A percentile compares a stretch with the other conserved stretches of the same genome.
Evolutionary conservation across 2,113 vertebrate genomes (phyloP).

Genomic region (Myodes glareolus): DNA sequence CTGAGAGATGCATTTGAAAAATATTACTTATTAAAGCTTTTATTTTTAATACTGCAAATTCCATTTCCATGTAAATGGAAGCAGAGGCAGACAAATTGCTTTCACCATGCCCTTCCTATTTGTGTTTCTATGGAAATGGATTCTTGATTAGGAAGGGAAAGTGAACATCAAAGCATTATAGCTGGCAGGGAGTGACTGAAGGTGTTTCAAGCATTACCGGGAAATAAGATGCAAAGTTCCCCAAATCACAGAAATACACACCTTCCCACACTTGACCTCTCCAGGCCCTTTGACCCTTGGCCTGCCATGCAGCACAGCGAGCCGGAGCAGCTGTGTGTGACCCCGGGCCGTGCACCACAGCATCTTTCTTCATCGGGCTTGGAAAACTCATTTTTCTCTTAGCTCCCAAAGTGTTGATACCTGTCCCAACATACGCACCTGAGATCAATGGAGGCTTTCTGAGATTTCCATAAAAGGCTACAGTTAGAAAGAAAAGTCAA

Average conservation of each 20-base stretch:
- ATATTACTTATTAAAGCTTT: conserved; percentile 65
- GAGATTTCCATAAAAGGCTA: background rate
- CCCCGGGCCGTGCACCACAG: background rate
- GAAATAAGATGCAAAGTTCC: background rate
- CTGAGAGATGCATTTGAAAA: conserved; percentile 72
- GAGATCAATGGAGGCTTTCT: background rate
- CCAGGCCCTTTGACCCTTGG: background rate
- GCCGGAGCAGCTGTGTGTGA: background rate
- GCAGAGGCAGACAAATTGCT: conserved; percentile 67
- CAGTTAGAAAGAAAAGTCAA: background rate
- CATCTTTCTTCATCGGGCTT: background rate
- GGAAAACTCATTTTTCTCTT: background rate
- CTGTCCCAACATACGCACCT: background rate
- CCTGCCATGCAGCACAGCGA: background rate
- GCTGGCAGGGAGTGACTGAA: background rate
- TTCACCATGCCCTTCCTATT: conserved; percentile 62
- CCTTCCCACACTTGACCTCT: no score
- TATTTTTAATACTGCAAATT: conserved; percentile 66
- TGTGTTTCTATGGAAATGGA: conserved; percentile 78
- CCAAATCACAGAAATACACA: background rate
- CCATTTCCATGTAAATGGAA: conserved; percentile 76
- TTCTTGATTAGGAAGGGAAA: conserved; percentile 69
- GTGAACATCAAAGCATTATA: conserved; percentile 38
- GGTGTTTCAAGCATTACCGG: background rate
- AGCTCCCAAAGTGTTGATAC: background rate